Conservation (phyloP, 2,113 vertebrate species). For the Macquaria australasica region DNA sequence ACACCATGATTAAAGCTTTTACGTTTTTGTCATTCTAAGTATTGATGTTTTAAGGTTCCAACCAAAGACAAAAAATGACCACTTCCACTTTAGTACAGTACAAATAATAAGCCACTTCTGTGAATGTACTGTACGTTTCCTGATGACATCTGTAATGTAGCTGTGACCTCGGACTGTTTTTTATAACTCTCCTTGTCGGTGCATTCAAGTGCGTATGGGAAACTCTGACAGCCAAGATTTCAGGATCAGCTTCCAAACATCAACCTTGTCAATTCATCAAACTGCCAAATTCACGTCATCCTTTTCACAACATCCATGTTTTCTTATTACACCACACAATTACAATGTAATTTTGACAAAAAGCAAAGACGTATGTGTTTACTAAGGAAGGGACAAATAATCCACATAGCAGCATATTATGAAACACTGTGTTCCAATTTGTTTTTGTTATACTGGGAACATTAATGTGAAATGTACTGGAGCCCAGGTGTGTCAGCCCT, state of each 20-base stretch:
- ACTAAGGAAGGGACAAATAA: neutral
- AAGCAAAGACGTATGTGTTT: neutral
- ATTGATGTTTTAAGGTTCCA: neutral
- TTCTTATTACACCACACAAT: too few species aligned
- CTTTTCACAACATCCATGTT: neutral
- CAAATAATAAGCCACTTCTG: neutral
- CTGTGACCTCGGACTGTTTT: neutral
- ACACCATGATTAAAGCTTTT: neutral
- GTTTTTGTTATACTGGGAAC: neutral
- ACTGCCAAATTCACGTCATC: neutral
- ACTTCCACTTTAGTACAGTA: neutral
- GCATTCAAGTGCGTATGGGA: neutral
- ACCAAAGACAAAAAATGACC: neutral
- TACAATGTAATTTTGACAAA: neutral
- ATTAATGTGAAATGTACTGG: neutral
- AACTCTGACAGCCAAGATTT: neutral
- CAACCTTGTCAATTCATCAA: neutral
- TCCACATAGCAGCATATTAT: neutral
- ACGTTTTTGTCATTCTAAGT: neutral
- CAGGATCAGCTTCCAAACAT: neutral
- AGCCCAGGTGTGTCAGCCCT: neutral
- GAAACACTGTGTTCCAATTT: neutral
- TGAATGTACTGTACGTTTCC: too few species aligned
- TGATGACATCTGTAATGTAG: neutral
- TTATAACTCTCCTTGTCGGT: neutral